Base-by-base conservation (phyloP, 64 coral and sea anemone genomes). In the Cladopsammia gracilis region DNA sequence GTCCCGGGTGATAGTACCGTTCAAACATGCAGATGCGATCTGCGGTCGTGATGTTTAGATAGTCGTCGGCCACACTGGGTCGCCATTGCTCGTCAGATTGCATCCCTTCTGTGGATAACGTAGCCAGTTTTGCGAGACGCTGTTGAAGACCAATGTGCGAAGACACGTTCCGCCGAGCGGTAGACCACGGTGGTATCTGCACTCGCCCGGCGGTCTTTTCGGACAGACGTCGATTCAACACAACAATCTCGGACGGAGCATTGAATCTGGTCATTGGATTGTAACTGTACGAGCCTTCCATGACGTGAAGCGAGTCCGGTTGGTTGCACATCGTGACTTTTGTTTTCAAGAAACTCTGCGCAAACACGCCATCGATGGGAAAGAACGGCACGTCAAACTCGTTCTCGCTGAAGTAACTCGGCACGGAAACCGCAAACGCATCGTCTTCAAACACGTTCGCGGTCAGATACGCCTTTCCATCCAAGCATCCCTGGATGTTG, bases 1-100 rank as follows among this genome's bases (percentile, higher is more conserved):
- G 25, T 11, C 70, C 70, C 6, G 23, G 5, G 70, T 72, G 70
- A 72, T 72, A 19, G 13, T 11, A 72, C 2, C 70, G 70, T 0
- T 72, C 70, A 10, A 44, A 72, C 70, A 72, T 72, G 70, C 70
- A 72, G 4, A 72, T 72, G 25, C 26, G 23, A 72, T 72, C 25
- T 3, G 42, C 34, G 10, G 70, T 24, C 34, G 26, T 5, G 7
- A 72, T 44, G 26, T 72, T 25, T 7, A 72, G 11, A 72, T 44
- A 72, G 13, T 72, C 7, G 11, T 72, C 70, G 10, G 25, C 70
- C 10, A 7, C 43, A 8, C 25, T 10, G 11, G 70, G 70, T 72
- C 25, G 7, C 70, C 70, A 44, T 72, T 72, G 70, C 8, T 4
- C 70, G 12, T 72, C 70, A 6, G 70, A 7, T 44, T 72, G 42